These are phyloP conservation scores for Mareca strepera DNA, from an alignment of 2,797 vertebrate genomes.

Conservation along the genomic window DNA sequence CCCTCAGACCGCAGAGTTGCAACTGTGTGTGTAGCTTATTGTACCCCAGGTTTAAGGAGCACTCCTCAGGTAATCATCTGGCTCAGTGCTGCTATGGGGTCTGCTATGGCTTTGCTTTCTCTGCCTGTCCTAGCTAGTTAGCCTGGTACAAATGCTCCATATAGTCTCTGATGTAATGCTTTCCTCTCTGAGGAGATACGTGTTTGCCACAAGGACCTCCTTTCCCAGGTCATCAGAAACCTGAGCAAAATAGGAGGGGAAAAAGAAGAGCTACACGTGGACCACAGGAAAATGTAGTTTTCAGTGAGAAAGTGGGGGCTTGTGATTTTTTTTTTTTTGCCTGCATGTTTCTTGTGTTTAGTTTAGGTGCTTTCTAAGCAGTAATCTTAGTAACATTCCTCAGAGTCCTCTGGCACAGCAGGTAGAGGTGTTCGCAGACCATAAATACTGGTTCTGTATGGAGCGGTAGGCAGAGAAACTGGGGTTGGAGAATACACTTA, in stretches of 20 bases:
- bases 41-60: not conserved
- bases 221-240: not conserved
- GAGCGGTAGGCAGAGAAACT: not conserved
- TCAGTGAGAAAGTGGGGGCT: not conserved
- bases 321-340: not conserved
- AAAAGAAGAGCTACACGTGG: not conserved
- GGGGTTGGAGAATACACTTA: not conserved
- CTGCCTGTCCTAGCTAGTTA: not conserved
- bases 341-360: not conserved
- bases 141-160: not conserved
- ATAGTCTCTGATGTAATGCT: not conserved
- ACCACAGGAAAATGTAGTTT: not conserved
- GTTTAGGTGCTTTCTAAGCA: not conserved
- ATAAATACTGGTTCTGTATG: not conserved
- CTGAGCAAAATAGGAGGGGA: not conserved
- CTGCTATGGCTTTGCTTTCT: not conserved
- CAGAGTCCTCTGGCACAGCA: not conserved
- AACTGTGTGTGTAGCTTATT: not conserved
- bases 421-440: not conserved
- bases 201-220: not conserved
- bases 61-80: not conserved
- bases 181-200: not conserved
- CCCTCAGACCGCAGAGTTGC: not conserved
- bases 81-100: not conserved
- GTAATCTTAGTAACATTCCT: not conserved